Evolutionary conservation across 2,888 invertebrate genomes (phyloP).

Genomic region (Smittia sp.): DNA sequence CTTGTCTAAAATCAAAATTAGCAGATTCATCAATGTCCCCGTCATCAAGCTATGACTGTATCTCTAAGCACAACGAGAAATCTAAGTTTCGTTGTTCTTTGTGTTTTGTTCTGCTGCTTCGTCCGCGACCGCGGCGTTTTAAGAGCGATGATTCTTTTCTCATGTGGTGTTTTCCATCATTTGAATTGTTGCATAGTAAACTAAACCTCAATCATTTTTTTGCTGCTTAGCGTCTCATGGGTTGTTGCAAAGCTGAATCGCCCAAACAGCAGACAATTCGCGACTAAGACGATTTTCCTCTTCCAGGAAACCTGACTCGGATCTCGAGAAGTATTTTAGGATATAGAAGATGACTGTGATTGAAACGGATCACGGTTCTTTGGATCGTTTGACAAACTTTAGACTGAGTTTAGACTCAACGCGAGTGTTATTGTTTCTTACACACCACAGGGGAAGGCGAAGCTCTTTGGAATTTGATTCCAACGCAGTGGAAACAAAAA

Average conservation of each 20-base stretch:
- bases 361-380: not conserved
- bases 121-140: not conserved
- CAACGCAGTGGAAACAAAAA: not conserved
- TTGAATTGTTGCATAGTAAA: not conserved
- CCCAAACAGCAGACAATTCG: too few relatives aligned
- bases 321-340: not conserved
- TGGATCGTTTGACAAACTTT: not conserved
- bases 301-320: not conserved
- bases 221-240: too few relatives aligned
- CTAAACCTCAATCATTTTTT: not conserved
- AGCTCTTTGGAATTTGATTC: not conserved
- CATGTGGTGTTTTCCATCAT: conserved; percentile 1
- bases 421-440: not conserved
- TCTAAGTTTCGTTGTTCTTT: not conserved
- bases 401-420: not conserved
- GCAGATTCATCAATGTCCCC: not conserved
- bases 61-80: not conserved
- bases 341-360: not conserved
- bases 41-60: not conserved
- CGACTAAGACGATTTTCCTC: too few relatives aligned
- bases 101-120: not conserved
- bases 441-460: not conserved
- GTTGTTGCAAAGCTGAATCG: too few relatives aligned
- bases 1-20: not conserved
- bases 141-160: conserved; percentile 5